These are phyloP conservation scores for Cheirogaleus major DNA, from an alignment of 2,797 vertebrate species.

Conservation along the genomic window DNA sequence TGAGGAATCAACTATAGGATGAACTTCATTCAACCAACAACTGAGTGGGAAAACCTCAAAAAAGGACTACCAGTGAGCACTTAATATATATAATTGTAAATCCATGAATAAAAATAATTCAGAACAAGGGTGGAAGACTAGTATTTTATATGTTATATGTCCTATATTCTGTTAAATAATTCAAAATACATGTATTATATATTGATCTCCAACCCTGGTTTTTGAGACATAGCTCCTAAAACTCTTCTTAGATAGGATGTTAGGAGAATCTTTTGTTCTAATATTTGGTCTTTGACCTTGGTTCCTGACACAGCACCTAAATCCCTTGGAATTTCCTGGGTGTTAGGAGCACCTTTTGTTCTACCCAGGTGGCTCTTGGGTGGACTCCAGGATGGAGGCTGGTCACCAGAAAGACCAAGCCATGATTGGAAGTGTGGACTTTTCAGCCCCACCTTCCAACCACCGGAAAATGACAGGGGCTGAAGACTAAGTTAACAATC, in stretches of 20 bases:
- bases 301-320: not conserved
- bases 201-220: not conserved
- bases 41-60: not conserved
- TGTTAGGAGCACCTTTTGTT: not conserved
- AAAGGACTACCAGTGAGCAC: not conserved
- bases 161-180: not conserved
- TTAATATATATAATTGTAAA: not conserved
- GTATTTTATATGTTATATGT: not conserved
- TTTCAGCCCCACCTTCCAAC: not conserved
- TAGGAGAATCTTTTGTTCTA: not conserved
- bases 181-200: not conserved
- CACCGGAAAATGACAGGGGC: not conserved
- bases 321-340: not conserved
- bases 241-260: not conserved
- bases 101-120: not conserved
- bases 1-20: not conserved
- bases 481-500: not conserved
- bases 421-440: not conserved
- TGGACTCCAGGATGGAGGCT: not conserved
- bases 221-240: not conserved
- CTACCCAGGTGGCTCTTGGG: not conserved
- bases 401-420: not conserved
- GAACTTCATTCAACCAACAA: not conserved
- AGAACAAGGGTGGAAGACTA: not conserved
- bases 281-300: not conserved